A percentile compares a stretch with the other conserved stretches of the same genome.
Evolutionary conservation across 2,797 vertebrate genomes (phyloP).

Genomic region (Sebastes oblongus): DNA sequence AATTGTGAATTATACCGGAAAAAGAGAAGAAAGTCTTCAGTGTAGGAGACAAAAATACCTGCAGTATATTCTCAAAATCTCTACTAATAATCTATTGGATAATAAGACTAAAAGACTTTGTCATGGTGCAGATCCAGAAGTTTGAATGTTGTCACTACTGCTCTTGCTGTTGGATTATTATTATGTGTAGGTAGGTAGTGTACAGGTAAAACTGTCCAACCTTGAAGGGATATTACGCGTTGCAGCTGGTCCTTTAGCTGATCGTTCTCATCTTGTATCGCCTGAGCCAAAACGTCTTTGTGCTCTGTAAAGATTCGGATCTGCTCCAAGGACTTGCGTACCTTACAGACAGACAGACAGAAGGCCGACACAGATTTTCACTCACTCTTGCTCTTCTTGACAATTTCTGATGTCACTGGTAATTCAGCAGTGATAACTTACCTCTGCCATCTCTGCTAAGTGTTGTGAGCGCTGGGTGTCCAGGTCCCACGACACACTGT

Average conservation of each 20-base stretch:
- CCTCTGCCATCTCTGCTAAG: conserved; percentile 67
- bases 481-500: conserved; percentile 54
- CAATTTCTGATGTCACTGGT: not conserved
- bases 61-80: not conserved
- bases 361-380: not conserved
- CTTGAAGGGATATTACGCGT: conserved; percentile 76
- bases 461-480: conserved; percentile 65
- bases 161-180: not conserved
- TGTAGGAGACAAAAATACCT: not conserved
- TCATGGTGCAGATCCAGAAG: not conserved
- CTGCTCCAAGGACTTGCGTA: conserved; percentile 82
- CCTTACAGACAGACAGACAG: conserved; percentile 62
- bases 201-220: conserved; percentile 40
- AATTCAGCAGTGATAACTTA: conserved; percentile 11
- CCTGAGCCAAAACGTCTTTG: conserved; percentile 71
- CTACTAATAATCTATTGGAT: not conserved
- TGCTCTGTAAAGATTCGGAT: conserved; percentile 78
- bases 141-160: not conserved
- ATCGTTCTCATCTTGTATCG: conserved; percentile 83
- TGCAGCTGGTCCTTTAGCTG: conserved; percentile 78
- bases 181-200: not conserved
- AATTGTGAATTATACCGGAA: not conserved
- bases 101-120: not conserved
- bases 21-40: not conserved
- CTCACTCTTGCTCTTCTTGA: not conserved